Base-by-base conservation (phyloP, 2,888 invertebrate species). In the Holacanthella duospinosa region DNA sequence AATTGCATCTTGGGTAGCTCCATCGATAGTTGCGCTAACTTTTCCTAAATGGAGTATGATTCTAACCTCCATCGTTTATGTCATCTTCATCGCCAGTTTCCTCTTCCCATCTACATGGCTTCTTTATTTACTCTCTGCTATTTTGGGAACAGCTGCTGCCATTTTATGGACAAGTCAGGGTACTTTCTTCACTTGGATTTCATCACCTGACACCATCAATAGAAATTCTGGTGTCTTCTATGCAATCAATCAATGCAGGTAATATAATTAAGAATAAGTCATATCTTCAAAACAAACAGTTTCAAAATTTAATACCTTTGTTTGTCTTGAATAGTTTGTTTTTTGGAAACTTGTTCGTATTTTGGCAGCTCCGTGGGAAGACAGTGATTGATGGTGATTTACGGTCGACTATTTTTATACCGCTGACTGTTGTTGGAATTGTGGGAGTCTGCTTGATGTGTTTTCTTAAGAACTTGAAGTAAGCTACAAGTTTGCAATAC, bases 131-230 rank as follows among this genome's bases (percentile, higher is more conserved):
- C 88, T 87, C 43, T 95, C 95, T 71, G 88, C 84, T 6, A 74
- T 94, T 43, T 83, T 96, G 53, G 96, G 96, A 58, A 81, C 89
- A 2, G 95, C 94, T 56, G 95, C 96, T 0, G 93, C 95, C 1
- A 81, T 93, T 55, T 88, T 95, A 68, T 97, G 97, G 96, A 95
- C 95, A 0, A 90, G 92, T 0, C 96, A 97, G 79, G 97, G 97
- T 36, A 86, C 86, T 70, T 92, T 89, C 76, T 78, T 97, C 61
- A 92, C 95, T 0, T 80, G 92, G 63, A 95, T 95, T 82, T 95
- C 95, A 70, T 86, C 88, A 70, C 79, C 84, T 0, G 84, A 86
- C 0, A 95, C 92, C 0, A 93, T 96, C 76, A 88, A 92, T 9
- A 82, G 95, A 71, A 95, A 97, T 79, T 92, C 93, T 16, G 95